A percentile compares a stretch with the other conserved stretches of the same genome.
phyloP scores from a whole-genome alignment of 2,797 vertebrate species.

The Telmatherina bonti region DNA sequence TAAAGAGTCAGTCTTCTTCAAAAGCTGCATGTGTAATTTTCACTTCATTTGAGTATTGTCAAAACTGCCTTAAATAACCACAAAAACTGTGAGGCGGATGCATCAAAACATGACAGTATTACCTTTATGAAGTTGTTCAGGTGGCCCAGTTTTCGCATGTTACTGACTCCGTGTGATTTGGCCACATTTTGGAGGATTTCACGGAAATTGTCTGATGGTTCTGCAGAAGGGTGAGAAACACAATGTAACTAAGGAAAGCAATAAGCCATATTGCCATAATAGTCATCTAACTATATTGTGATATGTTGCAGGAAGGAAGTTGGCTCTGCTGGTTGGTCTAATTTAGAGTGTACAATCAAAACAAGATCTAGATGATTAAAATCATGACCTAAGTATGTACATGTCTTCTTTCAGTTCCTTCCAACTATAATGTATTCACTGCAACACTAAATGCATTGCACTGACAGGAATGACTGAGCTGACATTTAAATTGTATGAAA shows the following conservation, averaged over 20 bases:
- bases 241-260: constrained; percentile 55
- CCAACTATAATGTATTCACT: constrained; percentile 4
- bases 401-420: constrained; percentile 51
- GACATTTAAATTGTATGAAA: background rate
- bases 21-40: constrained; percentile 10
- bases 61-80: constrained; percentile 1
- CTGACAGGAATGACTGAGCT: background rate
- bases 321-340: constrained; percentile 52
- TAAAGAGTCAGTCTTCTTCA: constrained; percentile 21
- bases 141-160: constrained; percentile 99
- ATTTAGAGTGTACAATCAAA: constrained; percentile 64
- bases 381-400: constrained; percentile 25
- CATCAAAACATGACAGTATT: constrained; percentile 43
- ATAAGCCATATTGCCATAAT: constrained; percentile 63
- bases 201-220: constrained; percentile 95
- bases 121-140: constrained; percentile 99
- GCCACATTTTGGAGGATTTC: constrained; percentile 99
- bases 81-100: background rate
- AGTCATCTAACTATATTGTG: constrained; percentile 43
- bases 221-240: constrained; percentile 75
- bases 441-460: constrained; percentile 2
- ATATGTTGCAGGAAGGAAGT: constrained; percentile 67
- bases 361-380: constrained; percentile 52
- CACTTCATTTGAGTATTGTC: background rate
- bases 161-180: constrained; percentile 96